A percentile compares a stretch with the other conserved stretches of the same genome.
These are phyloP conservation scores for Mionectes macconnelli DNA, from an alignment of 2,113 vertebrate species.

Conservation along the genomic window DNA sequence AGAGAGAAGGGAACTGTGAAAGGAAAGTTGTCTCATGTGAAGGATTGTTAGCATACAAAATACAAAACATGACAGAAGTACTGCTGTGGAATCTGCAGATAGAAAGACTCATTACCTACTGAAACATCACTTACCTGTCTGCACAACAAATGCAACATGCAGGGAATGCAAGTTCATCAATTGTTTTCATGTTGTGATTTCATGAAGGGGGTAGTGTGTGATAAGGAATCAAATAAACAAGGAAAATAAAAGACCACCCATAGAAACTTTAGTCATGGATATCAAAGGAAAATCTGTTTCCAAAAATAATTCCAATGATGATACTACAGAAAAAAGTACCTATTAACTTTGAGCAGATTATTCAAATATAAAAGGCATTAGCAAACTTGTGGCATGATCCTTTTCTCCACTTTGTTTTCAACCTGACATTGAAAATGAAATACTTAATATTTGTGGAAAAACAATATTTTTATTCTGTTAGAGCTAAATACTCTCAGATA, in stretches of 20 bases:
- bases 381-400: background rate
- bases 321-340: background rate
- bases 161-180: slow-evolving; percentile 4
- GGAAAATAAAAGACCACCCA: background rate
- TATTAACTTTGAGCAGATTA: background rate
- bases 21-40: background rate
- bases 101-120: slow-evolving; percentile 9
- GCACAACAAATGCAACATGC: background rate
- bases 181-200: slow-evolving; percentile 18
- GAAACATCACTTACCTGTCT: slow-evolving; percentile 21
- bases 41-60: slow-evolving; percentile 12
- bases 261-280: background rate
- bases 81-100: background rate
- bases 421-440: background rate
- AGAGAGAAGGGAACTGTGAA: background rate
- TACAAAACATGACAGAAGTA: slow-evolving; percentile 7
- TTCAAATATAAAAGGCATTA: background rate
- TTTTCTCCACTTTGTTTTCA: background rate
- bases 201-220: background rate
- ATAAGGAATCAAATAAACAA: background rate
- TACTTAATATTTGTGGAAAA: background rate
- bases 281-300: background rate
- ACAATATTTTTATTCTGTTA: background rate
- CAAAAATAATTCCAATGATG: background rate
- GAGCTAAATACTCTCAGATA: background rate